Percentiles rank a stretch among this genome's conserved stretches.
These are phyloP conservation scores for Pharmacophagus antenor DNA, from an alignment of 2,888 invertebrate species.

Conservation along the genomic window DNA sequence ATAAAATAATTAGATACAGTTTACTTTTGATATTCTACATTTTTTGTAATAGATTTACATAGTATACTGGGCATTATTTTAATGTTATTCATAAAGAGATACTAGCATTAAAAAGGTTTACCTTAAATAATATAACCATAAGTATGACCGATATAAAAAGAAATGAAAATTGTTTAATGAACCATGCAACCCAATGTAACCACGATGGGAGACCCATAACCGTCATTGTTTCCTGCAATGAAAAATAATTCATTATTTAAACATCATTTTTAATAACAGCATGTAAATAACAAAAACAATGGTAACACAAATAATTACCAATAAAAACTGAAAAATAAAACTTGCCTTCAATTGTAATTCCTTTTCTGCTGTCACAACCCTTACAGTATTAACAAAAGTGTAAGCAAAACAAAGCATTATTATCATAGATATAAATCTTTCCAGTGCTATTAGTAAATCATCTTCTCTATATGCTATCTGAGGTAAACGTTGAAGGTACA, in stretches of 20 bases:
- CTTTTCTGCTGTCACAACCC: constrained; percentile 88
- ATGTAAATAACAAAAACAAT: no score
- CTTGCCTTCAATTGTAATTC: constrained; percentile 86
- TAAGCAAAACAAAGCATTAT: constrained; percentile 91
- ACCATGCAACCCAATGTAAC: constrained; percentile 94
- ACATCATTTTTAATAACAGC: no score
- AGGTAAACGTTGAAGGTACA: constrained; percentile 84
- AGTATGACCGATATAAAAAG: constrained; percentile 83
- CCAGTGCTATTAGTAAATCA: constrained; percentile 84
- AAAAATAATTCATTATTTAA: no score
- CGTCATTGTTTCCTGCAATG: constrained; percentile 91
- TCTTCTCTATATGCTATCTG: constrained; percentile 87
- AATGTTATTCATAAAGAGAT: no score
- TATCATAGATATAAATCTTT: constrained; percentile 87
- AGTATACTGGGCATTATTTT: no score
- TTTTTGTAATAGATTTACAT: no score
- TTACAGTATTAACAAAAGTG: constrained; percentile 89
- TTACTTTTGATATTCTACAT: no score
- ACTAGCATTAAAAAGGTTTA: no score
- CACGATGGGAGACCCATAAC: constrained; percentile 93
- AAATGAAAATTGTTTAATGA: constrained; percentile 87
- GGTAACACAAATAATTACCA: no score
- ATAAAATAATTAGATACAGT: no score
- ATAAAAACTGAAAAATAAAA: constrained; percentile 34
- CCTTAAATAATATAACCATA: constrained; percentile 83